Base-by-base conservation (phyloP, 1,140 invertebrate species). In the Calephelis nemesis region DNA sequence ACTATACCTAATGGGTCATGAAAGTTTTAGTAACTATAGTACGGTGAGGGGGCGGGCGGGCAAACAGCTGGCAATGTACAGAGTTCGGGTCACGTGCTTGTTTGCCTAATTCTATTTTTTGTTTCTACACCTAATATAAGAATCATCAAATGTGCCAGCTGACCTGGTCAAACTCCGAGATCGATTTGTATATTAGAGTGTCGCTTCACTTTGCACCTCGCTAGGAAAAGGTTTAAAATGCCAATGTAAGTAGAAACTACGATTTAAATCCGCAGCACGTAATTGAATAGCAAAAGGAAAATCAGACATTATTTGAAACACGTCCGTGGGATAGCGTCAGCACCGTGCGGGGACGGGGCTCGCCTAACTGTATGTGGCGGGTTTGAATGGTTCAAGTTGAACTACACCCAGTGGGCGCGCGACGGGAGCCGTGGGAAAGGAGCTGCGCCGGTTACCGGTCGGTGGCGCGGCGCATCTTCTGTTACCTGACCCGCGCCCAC, bases 381-480 rank as follows among this genome's bases (percentile, higher is more conserved):
- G 63, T 58, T 68, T 69, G 67, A 73, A 64, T 40, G 48, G 30
- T 30, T 30, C 30, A 30, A 30, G 30, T 78, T 84, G 82, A 83
- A 86, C 79, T 83, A 86, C 79, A 85, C 82, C 83, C 73, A 83
- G 74, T 79, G 67, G 58, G 67, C 69, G 71, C 77, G 78, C 74
- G 81, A 83, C 77, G 67, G 66, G 72, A 73, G 76, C 69, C 81
- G 84, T 86, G 84, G 78, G 84, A 86, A 84, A 72, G 70, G 71
- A 65, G 74, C 15, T 19, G 63, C 75, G 83, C 74, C 76, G 82
- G 82, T 83, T 79, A 74, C 68, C 45, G 66, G 49, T 65, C 69
- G 67, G 63, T 69, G 67, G 70, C 62, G 64, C 47, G 72, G 67
- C 66, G 74, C 78, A 76, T 81, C 79, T 77, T 75, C 72, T 65